Conservation (phyloP, 2,888 invertebrate species). For the Hypsopygia costalis region DNA sequence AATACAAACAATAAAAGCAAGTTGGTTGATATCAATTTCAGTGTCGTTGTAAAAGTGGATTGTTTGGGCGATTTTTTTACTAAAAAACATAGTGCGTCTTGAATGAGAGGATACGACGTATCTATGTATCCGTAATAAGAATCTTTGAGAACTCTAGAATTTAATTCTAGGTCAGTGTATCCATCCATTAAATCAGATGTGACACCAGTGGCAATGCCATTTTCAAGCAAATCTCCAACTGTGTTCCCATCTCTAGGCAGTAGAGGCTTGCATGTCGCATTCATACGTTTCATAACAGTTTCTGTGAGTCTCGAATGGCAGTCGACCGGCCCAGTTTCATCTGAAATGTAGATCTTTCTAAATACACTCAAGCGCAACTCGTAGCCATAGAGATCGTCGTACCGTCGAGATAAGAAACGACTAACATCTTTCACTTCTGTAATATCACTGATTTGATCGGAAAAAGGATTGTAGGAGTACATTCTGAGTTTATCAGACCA, state of each 20-base stretch:
- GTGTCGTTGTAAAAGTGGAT: conserved; percentile 64
- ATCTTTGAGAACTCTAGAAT: conserved; percentile 73
- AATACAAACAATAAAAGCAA: conserved; percentile 46
- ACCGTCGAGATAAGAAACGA: conserved; percentile 39
- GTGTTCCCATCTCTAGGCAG: conserved; percentile 60
- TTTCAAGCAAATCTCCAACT: conserved; percentile 59
- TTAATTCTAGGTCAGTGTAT: conserved; percentile 77
- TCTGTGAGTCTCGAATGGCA: conserved; percentile 52
- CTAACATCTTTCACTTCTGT: conserved; percentile 54
- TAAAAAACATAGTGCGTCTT: conserved; percentile 79
- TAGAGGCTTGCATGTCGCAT: conserved; percentile 59
- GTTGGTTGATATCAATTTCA: conserved; percentile 51
- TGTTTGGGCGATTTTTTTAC: conserved; percentile 72
- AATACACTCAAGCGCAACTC: conserved; percentile 57
- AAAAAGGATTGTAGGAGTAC: conserved; percentile 76
- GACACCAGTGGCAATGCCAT: conserved; percentile 68
- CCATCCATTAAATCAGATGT: conserved; percentile 66
- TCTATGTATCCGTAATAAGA: conserved; percentile 74
- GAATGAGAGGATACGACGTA: conserved; percentile 68
- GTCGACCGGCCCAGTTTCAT: conserved; percentile 42
- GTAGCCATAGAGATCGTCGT: conserved; percentile 53
- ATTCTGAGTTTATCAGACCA: conserved; percentile 53
- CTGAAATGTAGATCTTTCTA: conserved; percentile 48
- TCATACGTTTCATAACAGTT: conserved; percentile 50
- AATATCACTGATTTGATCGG: conserved; percentile 55